Evolutionary conservation across 64 coral and sea anemone species (phyloP).

Genomic region (Montipora efflorescens): DNA sequence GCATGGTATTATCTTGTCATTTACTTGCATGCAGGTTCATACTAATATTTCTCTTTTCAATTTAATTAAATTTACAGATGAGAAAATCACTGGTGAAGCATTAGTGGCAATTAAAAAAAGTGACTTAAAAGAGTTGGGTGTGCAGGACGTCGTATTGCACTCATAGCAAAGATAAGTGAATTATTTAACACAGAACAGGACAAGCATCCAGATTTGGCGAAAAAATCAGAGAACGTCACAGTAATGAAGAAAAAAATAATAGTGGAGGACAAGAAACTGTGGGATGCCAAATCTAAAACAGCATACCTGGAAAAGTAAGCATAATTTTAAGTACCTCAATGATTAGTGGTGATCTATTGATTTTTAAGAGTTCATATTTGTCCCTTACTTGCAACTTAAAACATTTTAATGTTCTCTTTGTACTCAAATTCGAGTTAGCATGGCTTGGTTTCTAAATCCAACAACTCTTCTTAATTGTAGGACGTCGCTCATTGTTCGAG

Average conservation of each 20-base stretch:
- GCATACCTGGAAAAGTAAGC: slow-evolving; percentile 20
- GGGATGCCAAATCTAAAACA: slow-evolving; percentile 38
- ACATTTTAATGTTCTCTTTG: neutral
- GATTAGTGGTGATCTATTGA: slow-evolving; percentile 10
- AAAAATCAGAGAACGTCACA: neutral
- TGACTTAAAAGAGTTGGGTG: neutral
- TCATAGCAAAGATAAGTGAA: slow-evolving; percentile 34
- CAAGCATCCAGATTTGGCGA: neutral
- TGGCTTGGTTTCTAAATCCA: neutral
- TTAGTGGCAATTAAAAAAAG: slow-evolving; percentile 23
- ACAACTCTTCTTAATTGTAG: slow-evolving; percentile 23
- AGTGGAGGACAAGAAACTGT: neutral
- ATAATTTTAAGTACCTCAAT: neutral
- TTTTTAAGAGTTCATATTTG: neutral
- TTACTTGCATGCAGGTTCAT: too few species aligned
- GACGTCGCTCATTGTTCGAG: slow-evolving; percentile 43
- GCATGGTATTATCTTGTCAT: too few species aligned
- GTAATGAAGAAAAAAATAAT: neutral
- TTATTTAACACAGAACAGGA: slow-evolving; percentile 1
- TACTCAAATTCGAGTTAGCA: neutral
- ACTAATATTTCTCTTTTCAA: neutral
- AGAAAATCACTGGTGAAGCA: slow-evolving; percentile 19
- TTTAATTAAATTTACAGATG: neutral
- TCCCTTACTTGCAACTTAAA: neutral
- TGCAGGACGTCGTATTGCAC: neutral